phyloP scores from a whole-genome alignment of 92 coral and sea anemone genomes.

The Phymanthus crucifer region DNA sequence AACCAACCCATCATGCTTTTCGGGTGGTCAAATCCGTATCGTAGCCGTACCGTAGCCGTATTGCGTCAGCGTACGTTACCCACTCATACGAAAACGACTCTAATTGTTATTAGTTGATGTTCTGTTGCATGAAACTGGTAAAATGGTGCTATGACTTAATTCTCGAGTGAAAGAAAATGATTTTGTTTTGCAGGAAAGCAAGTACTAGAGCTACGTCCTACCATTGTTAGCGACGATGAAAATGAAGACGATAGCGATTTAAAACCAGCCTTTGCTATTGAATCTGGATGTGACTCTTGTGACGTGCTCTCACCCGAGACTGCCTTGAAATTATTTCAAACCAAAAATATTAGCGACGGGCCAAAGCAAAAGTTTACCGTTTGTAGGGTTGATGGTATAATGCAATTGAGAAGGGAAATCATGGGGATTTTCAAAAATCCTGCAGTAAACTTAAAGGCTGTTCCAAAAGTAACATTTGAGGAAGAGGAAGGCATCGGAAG shows the following conservation, averaged over 20 bases:
- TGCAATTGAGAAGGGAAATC: slow-evolving; percentile 43
- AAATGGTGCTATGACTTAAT: no score
- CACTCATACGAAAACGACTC: no score
- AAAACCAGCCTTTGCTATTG: slow-evolving; percentile 3
- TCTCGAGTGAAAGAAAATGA: no score
- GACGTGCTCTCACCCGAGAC: slow-evolving; percentile 13
- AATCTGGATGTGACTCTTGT: background rate
- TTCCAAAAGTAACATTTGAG: slow-evolving; percentile 49
- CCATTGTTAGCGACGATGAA: background rate
- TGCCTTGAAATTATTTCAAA: slow-evolving; percentile 1
- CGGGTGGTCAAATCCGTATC: no score
- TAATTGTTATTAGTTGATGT: no score
- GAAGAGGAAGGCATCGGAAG: slow-evolving; percentile 59
- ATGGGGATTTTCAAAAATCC: slow-evolving; percentile 58
- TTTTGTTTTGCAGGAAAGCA: no score
- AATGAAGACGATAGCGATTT: background rate
- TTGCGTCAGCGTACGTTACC: no score
- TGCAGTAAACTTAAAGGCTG: slow-evolving; percentile 33
- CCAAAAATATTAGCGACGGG: background rate
- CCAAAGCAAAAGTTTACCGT: slow-evolving; percentile 49
- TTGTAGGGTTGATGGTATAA: slow-evolving; percentile 39
- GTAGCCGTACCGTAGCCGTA: no score
- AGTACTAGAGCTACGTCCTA: no score
- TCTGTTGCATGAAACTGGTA: no score
- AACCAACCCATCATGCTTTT: no score